Base-by-base conservation (phyloP, 2,113 vertebrate genomes). In the Pelobates fuscus region DNA sequence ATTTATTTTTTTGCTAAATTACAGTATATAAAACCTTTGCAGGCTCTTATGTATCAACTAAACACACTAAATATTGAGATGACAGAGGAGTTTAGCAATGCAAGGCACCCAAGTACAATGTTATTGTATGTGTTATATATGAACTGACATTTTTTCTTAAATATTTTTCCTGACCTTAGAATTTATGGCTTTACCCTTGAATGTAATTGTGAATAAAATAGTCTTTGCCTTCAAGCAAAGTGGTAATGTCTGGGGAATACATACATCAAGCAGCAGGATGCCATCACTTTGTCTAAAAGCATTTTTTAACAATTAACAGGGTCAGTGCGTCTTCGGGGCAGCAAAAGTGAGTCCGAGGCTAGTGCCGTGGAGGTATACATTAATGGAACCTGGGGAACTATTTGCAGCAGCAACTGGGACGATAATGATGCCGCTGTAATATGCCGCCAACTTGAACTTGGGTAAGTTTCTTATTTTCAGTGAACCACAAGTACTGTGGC, bases 281-380 rank as follows among this genome's bases (percentile, higher is more conserved):
- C 73, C 60, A 24, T 58, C 55, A 70, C 29, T 32, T 49, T 65
- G 37, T 26, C 68, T 37, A 69, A 44, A 76, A 78, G 46, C 68
- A 63, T 68, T 37, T 68, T 62, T 63, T 55, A 75, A 77, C 73
- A 67, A 77, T 77, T 77, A 67, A 58, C 81, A 95, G 94, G 93
- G 41, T 92, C 92, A 46, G 87, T 96, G 69, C 89, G 91, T 77
- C 89, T 96, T 64, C 89, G 80, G 70, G 92, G 91, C 70, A 91
- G 93, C 60, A 89, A 90, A 80, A 92, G 89, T 64, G 88, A 93
- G 63, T 88, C 92, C 17, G 94, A 96, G 77, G 95, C 94, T 57
- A 89, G 88, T 30, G 92, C 96, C 81, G 92, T 97, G 81, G 95
- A 96, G 68, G 88, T 95, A 52, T 93, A 92, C 83, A 76, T 90